A percentile compares a stretch with the other conserved stretches of the same genome.
These are phyloP conservation scores for Dicerorhinus sumatrensis DNA, from an alignment of 2,113 vertebrate species.

Conservation along the genomic window DNA sequence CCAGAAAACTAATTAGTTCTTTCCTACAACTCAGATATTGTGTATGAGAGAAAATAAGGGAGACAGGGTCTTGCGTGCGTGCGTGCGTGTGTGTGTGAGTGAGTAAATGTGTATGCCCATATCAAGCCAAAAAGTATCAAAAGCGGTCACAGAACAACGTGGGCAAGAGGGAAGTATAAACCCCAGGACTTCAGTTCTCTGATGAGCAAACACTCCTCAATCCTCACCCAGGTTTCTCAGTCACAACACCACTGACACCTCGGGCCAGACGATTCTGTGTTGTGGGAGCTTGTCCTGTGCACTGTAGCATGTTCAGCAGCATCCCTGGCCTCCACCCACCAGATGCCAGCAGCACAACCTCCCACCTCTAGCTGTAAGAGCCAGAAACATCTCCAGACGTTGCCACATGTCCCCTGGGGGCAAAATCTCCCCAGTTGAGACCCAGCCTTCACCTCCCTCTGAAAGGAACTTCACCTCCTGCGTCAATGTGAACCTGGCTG, in stretches of 20 bases:
- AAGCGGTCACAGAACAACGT: neutral
- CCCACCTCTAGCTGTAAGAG: neutral
- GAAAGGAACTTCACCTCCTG: neutral
- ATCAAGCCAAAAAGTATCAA: neutral
- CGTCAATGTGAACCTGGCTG: neutral
- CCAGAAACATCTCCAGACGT: neutral
- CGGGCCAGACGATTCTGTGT: neutral
- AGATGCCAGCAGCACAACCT: neutral
- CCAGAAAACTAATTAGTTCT: neutral
- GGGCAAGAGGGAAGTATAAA: neutral
- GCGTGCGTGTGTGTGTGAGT: neutral
- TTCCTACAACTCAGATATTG: neutral
- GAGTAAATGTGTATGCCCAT: neutral
- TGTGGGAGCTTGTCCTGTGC: rapidly evolving
- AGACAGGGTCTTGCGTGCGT: neutral
- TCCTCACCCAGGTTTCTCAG: neutral
- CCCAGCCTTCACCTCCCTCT: neutral
- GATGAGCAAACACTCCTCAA: neutral
- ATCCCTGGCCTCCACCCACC: too few species aligned
- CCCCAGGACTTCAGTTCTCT: neutral
- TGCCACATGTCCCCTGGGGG: neutral
- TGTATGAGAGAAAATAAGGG: neutral
- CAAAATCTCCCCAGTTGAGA: neutral
- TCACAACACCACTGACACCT: neutral
- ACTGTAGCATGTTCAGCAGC: too few species aligned